Conservation (phyloP, 2,113 vertebrate species). For the Petaurus breviceps region DNA sequence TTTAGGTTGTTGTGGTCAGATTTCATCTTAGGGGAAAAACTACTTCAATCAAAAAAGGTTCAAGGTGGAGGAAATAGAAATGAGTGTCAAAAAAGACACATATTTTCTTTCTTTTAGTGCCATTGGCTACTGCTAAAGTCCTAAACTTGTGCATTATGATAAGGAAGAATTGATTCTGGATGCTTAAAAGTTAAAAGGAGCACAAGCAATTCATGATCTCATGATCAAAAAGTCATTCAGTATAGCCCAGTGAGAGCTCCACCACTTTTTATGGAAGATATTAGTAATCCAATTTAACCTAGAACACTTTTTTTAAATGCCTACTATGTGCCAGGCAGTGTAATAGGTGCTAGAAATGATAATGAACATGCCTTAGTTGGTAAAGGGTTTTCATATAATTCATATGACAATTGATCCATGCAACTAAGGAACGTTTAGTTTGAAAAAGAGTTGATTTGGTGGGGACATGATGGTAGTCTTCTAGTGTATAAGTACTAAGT, state of each 20-base stretch:
- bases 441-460: not conserved
- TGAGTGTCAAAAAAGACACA: not conserved
- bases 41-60: constrained; percentile 36
- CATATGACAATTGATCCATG: not conserved
- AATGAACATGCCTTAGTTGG: not conserved
- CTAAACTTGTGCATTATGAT: not conserved
- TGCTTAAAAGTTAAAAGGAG: not conserved
- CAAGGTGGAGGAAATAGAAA: constrained; percentile 3
- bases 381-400: not conserved
- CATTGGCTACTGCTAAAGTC: not conserved
- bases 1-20: constrained; percentile 38
- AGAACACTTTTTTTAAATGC: not conserved
- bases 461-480: not conserved
- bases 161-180: not conserved
- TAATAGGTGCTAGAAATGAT: not conserved
- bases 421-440: not conserved
- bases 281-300: not conserved
- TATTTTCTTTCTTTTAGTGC: constrained; percentile 29
- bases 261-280: not conserved
- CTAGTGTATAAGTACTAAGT: not conserved
- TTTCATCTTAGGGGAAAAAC: constrained; percentile 50
- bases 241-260: not conserved
- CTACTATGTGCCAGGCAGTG: not conserved
- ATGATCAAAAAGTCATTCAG: not conserved
- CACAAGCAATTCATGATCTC: not conserved